Evolutionary conservation across 2,113 vertebrate species (phyloP).

Genomic region (Callaeas wilsoni): DNA sequence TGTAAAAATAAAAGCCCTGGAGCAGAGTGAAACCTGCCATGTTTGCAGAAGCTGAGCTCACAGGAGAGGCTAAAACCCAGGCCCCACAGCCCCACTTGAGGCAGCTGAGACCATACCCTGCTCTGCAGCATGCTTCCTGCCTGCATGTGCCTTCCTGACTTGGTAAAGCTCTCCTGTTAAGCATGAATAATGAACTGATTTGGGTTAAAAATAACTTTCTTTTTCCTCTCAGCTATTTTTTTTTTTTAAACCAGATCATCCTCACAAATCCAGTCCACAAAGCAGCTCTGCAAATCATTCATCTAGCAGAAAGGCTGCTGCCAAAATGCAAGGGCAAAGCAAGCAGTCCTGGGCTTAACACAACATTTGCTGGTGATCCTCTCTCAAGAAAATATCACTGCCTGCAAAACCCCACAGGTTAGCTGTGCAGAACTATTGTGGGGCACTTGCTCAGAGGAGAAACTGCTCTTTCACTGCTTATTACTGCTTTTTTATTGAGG

Average conservation of each 20-base stretch:
- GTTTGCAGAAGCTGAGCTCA: background rate
- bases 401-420: background rate
- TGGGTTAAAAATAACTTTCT: constrained; percentile 26
- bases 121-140: background rate
- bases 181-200: background rate
- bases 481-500: background rate
- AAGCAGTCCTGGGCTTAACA: background rate
- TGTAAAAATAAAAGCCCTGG: background rate
- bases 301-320: background rate
- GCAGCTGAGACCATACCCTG: background rate
- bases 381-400: background rate
- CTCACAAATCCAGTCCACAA: constrained; percentile 4
- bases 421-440: background rate
- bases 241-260: constrained; percentile 23
- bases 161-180: background rate
- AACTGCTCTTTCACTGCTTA: background rate
- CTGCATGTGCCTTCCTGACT: background rate
- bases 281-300: background rate
- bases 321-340: background rate
- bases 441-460: background rate
- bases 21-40: background rate
- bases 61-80: background rate
- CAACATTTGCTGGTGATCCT: background rate
- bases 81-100: background rate
- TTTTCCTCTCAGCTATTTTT: background rate